Conservation (phyloP, 2,113 vertebrate species). For the Myocastor coypus region DNA sequence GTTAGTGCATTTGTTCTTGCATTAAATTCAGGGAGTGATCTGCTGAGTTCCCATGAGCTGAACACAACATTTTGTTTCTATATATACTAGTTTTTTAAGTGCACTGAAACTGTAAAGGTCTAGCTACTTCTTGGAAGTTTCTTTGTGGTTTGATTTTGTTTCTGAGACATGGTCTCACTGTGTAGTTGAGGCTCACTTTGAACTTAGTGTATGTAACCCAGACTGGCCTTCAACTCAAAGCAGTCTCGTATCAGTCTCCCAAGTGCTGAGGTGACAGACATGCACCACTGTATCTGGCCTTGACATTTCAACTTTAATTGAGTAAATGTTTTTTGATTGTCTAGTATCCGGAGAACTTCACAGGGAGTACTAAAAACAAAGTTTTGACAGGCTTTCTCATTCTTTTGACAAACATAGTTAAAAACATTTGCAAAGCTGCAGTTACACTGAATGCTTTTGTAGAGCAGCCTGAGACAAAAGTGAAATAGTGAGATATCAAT, state of each 20-base stretch:
- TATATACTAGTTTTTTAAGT: background rate
- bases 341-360: background rate
- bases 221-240: background rate
- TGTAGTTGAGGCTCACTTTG: background rate
- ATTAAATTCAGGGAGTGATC: background rate
- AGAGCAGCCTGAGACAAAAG: slow-evolving; percentile 24
- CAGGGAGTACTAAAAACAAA: slow-evolving; percentile 7
- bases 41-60: slow-evolving; percentile 41
- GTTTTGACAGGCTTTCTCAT: background rate
- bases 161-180: background rate
- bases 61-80: background rate
- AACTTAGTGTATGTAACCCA: background rate
- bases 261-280: background rate
- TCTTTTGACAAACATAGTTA: background rate
- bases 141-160: background rate
- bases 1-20: background rate
- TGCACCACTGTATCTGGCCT: background rate
- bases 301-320: slow-evolving; percentile 41
- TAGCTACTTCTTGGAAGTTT: background rate
- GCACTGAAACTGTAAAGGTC: background rate
- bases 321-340: slow-evolving; percentile 24
- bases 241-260: too few relatives aligned
- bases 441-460: slow-evolving; percentile 25
- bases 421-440: background rate
- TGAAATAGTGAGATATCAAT: background rate